phyloP scores from a whole-genome alignment of 2,888 invertebrate species.

The Drosophila atripex region DNA sequence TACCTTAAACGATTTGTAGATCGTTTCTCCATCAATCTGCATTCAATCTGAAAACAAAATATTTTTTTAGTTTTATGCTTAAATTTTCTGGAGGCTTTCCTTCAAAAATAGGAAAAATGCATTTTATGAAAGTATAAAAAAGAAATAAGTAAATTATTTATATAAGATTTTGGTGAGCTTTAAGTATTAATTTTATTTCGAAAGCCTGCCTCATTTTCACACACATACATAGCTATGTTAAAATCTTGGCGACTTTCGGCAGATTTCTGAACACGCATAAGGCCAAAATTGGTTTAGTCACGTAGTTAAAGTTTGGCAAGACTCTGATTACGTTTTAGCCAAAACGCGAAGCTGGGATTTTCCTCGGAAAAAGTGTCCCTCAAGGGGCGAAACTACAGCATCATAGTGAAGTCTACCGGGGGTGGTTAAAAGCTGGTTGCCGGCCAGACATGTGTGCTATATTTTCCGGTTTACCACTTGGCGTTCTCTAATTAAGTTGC shows the following conservation, averaged over 20 bases:
- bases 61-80: no score
- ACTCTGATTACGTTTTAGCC: slow-evolving; percentile 68
- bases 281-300: slow-evolving; percentile 69
- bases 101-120: no score
- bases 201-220: not conserved
- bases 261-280: slow-evolving; percentile 21
- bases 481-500: slow-evolving; percentile 76
- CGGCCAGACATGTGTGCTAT: slow-evolving; percentile 47
- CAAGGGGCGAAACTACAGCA: slow-evolving; percentile 14
- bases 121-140: no score
- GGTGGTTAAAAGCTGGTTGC: slow-evolving; percentile 6
- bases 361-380: slow-evolving; percentile 45
- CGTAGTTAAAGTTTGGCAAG: slow-evolving; percentile 60
- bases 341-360: slow-evolving; percentile 67
- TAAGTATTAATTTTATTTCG: not conserved
- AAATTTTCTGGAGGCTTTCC: no score
- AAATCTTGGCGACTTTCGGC: slow-evolving; percentile 46
- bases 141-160: not conserved
- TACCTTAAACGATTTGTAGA: no score
- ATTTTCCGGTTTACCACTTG: slow-evolving; percentile 74
- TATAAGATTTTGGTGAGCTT: not conserved
- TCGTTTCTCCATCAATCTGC: no score
- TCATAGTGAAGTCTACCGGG: not conserved
- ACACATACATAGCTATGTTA: slow-evolving; percentile 59
- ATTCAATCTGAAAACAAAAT: no score